Base-by-base conservation (phyloP, 2,888 invertebrate species). In the Noctuana brunneofusca region DNA sequence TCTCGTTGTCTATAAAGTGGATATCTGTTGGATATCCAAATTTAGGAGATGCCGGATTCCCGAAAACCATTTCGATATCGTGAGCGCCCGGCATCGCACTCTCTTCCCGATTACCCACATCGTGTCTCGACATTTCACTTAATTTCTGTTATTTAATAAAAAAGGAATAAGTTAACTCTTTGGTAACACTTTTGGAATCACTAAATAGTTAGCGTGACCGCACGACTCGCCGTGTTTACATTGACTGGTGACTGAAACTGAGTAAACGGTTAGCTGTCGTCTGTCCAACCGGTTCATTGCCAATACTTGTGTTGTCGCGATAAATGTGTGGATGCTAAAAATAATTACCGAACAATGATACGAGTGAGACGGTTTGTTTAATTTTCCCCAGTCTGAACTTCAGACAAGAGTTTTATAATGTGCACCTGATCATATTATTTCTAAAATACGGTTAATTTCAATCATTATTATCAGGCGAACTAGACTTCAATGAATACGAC, bases 11-110 rank as follows among this genome's bases (percentile, higher is more conserved):
- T 16, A 41, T 41, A 41, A 41, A 41, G 16, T 16, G 38, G 38
- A 41, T 38, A 38, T 38, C 38, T 8, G 14, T 5, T 14, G 38
- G 38, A 38, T 14, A 38, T 38, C 14, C 38, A 2, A 4, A 14
- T 14, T 5, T 6, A 14, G 38, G 38, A 14, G 38, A 14, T 6
- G 6, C 14, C 1, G 14, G 38, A 38, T 14, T 38, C 6, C 38
- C 38, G 38, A 38, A 38, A 38, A 38, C 38, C 38, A 38, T 38
- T 38, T 38, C 38, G 14, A 38, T 38, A 38, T 38, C 38, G 14
- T 38, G 14, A 38, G 6, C 38, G 6, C 6, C 14, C 6, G 38
- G 38, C 38, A 14, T 38, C 38, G 14, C 14, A 38, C 38, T 14
- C 14, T 6, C 38, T 1, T 38, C 14, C 14, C 14, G 38, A 38